Evolutionary conservation across 2,797 vertebrate genomes (phyloP).

Genomic region (Enteromius radiatus): DNA sequence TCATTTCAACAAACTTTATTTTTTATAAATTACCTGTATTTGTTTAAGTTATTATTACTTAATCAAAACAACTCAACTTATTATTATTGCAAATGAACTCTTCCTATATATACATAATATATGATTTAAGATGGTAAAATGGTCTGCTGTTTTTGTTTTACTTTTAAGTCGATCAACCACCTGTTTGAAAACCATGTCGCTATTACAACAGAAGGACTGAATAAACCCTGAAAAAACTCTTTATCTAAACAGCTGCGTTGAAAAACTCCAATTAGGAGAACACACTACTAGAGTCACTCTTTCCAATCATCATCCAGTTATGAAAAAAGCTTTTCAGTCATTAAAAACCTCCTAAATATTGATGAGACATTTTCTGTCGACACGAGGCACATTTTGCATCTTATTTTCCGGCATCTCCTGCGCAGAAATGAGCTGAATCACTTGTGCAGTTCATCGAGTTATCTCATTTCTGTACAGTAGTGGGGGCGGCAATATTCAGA

Average conservation of each 20-base stretch:
- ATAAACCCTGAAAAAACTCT: not conserved
- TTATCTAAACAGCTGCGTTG: not conserved
- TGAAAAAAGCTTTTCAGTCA: conserved; percentile 32
- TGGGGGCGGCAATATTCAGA: conserved; percentile 36
- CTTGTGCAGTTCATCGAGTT: not conserved
- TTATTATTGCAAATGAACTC: too few species aligned
- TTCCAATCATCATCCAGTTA: conserved; percentile 14
- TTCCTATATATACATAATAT: not conserved
- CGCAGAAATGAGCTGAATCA: conserved; percentile 41
- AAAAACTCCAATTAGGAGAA: conserved; percentile 20
- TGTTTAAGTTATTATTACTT: too few species aligned
- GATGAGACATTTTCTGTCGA: conserved; percentile 26
- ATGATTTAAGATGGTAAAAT: not conserved
- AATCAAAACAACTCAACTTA: too few species aligned
- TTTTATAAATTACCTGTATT: too few species aligned
- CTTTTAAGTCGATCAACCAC: not conserved
- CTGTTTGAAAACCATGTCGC: not conserved
- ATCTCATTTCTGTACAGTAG: conserved; percentile 28
- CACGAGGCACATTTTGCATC: not conserved
- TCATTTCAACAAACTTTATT: too few species aligned
- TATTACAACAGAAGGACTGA: not conserved
- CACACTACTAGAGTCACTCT: not conserved
- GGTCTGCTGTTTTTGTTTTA: not conserved
- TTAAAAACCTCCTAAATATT: conserved; percentile 43
- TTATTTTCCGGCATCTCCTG: conserved; percentile 12